A percentile compares a stretch with the other conserved stretches of the same genome.
These are phyloP conservation scores for Glyptemys insculpta DNA, from an alignment of 2,797 vertebrate species.

Conservation along the genomic window DNA sequence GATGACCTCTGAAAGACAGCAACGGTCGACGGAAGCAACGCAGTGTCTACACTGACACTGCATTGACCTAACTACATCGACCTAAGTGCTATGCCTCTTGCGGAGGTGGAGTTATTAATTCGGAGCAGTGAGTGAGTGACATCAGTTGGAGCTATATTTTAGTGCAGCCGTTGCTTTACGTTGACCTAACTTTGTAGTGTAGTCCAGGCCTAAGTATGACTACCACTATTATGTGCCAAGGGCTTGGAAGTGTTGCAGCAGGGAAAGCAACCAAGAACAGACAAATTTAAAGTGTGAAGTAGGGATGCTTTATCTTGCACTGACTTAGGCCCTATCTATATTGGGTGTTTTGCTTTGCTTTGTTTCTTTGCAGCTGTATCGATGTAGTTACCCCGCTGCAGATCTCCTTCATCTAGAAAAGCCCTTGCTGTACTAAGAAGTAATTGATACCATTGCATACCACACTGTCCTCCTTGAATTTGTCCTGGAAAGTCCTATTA, in stretches of 20 bases:
- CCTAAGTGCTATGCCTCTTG: no score
- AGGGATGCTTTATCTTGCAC: background rate
- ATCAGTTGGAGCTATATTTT: no score
- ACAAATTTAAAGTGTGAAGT: accelerated
- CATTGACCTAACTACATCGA: no score
- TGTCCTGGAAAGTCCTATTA: background rate
- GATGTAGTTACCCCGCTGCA: accelerated
- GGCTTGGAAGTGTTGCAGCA: accelerated
- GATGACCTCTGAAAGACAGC: no score
- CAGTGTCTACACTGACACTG: no score
- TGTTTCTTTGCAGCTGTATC: background rate
- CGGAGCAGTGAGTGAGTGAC: no score
- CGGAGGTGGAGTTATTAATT: no score
- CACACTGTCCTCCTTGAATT: background rate
- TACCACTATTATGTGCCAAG: accelerated
- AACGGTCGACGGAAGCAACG: no score
- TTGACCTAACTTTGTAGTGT: no score
- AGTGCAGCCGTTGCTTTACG: no score
- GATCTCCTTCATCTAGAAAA: accelerated
- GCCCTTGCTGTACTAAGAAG: accelerated
- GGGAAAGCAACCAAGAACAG: background rate
- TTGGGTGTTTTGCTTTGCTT: accelerated
- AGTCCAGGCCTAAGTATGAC: background rate
- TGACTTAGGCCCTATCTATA: accelerated
- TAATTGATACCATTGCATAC: accelerated